These are phyloP conservation scores for Merodon equestris DNA, from an alignment of 2,888 invertebrate species.

Conservation along the genomic window DNA sequence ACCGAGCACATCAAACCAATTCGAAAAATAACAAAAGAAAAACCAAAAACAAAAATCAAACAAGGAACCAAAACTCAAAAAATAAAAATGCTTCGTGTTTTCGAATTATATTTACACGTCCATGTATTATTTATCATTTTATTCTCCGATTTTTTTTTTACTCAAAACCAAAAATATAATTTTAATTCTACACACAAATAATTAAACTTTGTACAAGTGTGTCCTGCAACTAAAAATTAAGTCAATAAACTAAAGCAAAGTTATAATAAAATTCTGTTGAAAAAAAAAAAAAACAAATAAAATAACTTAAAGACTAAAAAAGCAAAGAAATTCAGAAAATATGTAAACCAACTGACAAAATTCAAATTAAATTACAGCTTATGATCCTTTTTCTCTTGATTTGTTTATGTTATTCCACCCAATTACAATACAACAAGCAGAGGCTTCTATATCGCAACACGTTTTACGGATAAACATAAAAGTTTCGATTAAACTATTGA, in stretches of 20 bases:
- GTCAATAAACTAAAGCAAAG: constrained; percentile 13
- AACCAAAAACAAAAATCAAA: neutral
- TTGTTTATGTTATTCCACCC: too few relatives aligned
- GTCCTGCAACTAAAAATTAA: constrained; percentile 38
- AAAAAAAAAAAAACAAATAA: neutral
- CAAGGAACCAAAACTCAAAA: constrained; percentile 16
- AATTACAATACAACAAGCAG: too few relatives aligned
- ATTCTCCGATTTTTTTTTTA: constrained; percentile 31
- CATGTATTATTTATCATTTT: constrained; percentile 49
- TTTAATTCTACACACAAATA: constrained; percentile 55
- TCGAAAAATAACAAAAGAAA: too few relatives aligned
- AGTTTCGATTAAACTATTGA: too few relatives aligned
- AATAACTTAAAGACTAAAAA: constrained; percentile 50
- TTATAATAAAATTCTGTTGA: too few relatives aligned
- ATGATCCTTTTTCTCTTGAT: too few relatives aligned
- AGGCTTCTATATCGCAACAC: too few relatives aligned
- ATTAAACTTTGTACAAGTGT: constrained; percentile 63
- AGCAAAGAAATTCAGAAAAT: too few relatives aligned
- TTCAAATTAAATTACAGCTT: neutral
- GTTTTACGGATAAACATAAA: too few relatives aligned
- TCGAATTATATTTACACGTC: constrained; percentile 29
- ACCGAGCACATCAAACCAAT: too few relatives aligned
- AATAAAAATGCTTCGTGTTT: constrained; percentile 42
- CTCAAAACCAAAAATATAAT: constrained; percentile 36
- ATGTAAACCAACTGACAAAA: neutral